Evolutionary conservation across 2,113 vertebrate genomes (phyloP).

Genomic region (Mobula birostris): DNA sequence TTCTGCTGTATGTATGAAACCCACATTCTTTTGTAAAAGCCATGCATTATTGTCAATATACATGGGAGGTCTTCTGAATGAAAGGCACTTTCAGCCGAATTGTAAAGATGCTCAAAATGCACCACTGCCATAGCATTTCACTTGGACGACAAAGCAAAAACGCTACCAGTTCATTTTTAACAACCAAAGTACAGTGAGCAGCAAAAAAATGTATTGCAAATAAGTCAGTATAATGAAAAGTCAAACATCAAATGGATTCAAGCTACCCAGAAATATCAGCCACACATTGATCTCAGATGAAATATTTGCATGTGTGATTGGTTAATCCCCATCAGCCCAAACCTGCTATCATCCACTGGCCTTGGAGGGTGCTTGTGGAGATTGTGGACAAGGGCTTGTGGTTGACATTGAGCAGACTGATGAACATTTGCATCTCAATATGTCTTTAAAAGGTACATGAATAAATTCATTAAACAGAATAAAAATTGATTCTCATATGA

Average conservation of each 20-base stretch:
- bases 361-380: background rate
- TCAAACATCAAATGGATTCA: background rate
- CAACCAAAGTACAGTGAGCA: background rate
- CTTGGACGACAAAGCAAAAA: background rate
- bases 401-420: background rate
- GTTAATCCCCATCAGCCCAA: background rate
- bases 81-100: conserved; percentile 27
- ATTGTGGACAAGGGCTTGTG: background rate
- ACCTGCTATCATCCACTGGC: background rate
- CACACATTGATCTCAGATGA: background rate
- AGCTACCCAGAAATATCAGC: background rate
- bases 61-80: background rate
- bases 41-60: background rate
- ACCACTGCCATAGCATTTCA: background rate
- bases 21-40: conserved; percentile 9
- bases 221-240: background rate
- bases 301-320: background rate
- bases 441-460: background rate
- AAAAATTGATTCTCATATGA: background rate
- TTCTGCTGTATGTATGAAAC: background rate
- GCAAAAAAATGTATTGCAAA: background rate
- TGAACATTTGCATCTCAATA: background rate
- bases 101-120: background rate
- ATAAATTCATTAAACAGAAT: conserved; percentile 13
- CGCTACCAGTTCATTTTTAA: background rate